Evolutionary conservation across 2,888 invertebrate genomes (phyloP).

Genomic region (Portevinia maculata): DNA sequence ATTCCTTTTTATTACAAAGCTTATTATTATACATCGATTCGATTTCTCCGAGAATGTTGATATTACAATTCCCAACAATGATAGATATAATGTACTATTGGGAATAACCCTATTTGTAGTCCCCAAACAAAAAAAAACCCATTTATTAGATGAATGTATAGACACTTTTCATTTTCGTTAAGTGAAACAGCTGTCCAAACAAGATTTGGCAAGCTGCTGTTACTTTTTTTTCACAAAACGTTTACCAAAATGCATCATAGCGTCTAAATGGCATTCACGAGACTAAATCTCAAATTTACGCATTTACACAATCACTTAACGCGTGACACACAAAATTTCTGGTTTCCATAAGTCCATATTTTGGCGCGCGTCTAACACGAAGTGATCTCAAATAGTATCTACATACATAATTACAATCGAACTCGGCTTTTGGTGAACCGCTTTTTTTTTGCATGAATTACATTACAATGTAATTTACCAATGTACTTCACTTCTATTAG

Average conservation of each 20-base stretch:
- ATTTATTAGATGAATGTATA: too few relatives aligned
- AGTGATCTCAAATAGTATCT: background rate
- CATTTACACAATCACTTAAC: constrained; percentile 28
- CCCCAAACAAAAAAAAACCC: too few relatives aligned
- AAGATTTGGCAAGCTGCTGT: background rate
- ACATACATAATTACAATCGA: background rate
- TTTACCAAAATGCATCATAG: background rate
- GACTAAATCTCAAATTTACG: background rate
- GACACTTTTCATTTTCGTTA: background rate
- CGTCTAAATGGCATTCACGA: constrained; percentile 23
- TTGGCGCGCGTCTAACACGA: background rate
- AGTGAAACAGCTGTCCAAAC: constrained; percentile 16
- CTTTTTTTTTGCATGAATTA: background rate
- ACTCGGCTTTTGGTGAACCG: background rate
- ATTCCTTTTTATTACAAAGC: too few relatives aligned
- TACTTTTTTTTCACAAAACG: background rate
- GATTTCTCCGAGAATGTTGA: too few relatives aligned
- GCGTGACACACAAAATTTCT: background rate
- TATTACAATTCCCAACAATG: too few relatives aligned
- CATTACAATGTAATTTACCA: too few relatives aligned
- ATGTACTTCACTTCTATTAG: too few relatives aligned
- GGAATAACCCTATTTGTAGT: too few relatives aligned
- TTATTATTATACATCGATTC: too few relatives aligned
- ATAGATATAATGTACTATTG: too few relatives aligned
- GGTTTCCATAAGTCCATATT: background rate